Evolutionary conservation across 2,888 invertebrate species (phyloP).

Genomic region (Poecilus cupreus): DNA sequence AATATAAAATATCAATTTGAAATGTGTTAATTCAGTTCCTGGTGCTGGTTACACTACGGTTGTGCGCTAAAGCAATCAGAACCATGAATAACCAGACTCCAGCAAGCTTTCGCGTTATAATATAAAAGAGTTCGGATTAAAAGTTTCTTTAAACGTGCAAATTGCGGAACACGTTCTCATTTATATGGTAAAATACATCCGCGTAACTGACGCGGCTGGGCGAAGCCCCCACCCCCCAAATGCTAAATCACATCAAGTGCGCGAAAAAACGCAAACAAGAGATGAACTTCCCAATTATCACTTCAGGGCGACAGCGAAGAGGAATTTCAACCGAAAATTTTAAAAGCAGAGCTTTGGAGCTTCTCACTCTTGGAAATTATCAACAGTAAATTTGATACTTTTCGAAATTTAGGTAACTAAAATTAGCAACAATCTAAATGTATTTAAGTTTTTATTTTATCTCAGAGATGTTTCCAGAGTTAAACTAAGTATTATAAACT

Average conservation of each 20-base stretch:
- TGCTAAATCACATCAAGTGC: conserved; percentile 30
- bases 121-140: conserved; percentile 49
- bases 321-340: background rate
- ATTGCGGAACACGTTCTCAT: conserved; percentile 54
- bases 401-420: no score
- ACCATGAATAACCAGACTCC: conserved; percentile 25
- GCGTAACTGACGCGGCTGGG: background rate
- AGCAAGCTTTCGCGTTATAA: conserved; percentile 35
- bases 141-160: conserved; percentile 55
- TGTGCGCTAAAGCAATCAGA: conserved; percentile 35
- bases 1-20: background rate
- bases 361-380: background rate
- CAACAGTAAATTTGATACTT: no score
- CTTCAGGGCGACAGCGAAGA: background rate
- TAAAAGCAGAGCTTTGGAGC: background rate
- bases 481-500: no score
- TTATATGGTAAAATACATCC: conserved; percentile 42
- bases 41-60: background rate
- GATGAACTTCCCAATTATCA: conserved; percentile 34
- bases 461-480: no score
- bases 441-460: no score
- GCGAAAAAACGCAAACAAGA: conserved; percentile 1
- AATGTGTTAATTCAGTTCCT: background rate
- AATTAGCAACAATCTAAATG: no score
- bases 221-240: no score